Evolutionary conservation across 2,113 vertebrate genomes (phyloP).

Genomic region (Carassius carassius): DNA sequence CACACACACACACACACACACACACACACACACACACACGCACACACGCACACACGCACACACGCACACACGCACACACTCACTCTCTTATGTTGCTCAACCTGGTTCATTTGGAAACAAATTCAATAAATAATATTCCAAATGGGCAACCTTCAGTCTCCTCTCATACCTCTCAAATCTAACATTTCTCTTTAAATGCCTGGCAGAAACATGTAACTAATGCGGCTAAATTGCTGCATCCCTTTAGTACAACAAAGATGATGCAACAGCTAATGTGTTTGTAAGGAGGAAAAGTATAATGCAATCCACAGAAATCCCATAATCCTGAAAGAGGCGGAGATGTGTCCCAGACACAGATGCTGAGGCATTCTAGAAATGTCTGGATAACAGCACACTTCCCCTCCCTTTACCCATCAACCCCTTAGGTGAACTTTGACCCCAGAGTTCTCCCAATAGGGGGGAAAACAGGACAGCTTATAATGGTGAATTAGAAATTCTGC

Average conservation of each 20-base stretch:
- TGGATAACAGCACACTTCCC: background rate
- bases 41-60: too few relatives aligned
- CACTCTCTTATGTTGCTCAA: background rate
- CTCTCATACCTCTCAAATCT: background rate
- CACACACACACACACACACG: background rate
- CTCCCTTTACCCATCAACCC: conserved; percentile 2
- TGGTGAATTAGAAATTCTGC: conserved; percentile 38
- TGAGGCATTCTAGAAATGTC: conserved; percentile 65
- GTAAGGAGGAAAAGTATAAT: background rate
- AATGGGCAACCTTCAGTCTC: background rate
- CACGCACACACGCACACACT: too few relatives aligned
- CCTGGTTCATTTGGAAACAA: background rate
- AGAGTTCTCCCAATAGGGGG: background rate
- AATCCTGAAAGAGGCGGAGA: background rate
- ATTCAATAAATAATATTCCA: background rate
- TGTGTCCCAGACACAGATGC: conserved; percentile 35
- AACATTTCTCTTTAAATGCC: background rate
- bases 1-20: too few relatives aligned
- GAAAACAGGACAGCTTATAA: conserved; percentile 55
- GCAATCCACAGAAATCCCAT: background rate
- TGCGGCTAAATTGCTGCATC: background rate
- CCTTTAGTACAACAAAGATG: background rate
- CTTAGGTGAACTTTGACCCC: conserved; percentile 36
- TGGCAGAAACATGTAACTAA: conserved; percentile 3
- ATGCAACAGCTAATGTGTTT: background rate